Conservation (phyloP, 1,140 invertebrate species). For the Drosophila carrolli region DNA sequence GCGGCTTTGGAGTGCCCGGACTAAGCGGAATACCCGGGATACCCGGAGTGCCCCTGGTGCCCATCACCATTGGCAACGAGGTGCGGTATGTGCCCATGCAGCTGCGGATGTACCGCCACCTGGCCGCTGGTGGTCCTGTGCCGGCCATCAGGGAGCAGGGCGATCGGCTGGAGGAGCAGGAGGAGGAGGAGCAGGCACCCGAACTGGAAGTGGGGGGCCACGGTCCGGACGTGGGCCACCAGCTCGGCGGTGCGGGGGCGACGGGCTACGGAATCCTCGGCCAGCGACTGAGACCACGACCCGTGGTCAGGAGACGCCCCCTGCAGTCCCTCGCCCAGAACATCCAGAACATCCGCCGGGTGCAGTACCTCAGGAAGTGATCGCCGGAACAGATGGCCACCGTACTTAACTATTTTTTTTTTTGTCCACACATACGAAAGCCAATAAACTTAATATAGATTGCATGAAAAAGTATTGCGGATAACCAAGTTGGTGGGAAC, state of each 20-base stretch:
- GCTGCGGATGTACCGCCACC: constrained; percentile 57
- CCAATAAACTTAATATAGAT: not conserved
- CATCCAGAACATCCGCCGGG: constrained; percentile 41
- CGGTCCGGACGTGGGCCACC: no score
- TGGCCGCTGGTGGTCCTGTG: constrained; percentile 1
- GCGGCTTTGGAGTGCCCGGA: not conserved
- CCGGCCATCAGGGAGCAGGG: constrained; percentile 39
- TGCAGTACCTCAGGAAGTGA: constrained; percentile 33
- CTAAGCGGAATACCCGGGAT: no score
- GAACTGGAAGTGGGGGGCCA: not conserved
- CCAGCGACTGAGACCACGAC: constrained; percentile 21
- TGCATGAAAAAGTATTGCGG: not conserved
- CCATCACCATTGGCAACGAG: constrained; percentile 60
- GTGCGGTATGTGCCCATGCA: constrained; percentile 63
- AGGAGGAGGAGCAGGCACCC: not conserved
- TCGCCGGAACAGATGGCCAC: not conserved
- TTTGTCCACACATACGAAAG: not conserved
- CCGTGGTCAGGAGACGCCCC: constrained; percentile 6
- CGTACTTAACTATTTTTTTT: constrained; percentile 9
- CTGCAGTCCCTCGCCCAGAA: constrained; percentile 38
- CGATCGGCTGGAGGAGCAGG: constrained; percentile 18
- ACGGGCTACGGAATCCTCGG: constrained; percentile 17
- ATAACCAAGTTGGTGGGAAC: no score
- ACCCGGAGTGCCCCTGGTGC: constrained; percentile 49
- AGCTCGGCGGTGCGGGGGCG: not conserved